These are phyloP conservation scores for Melanostoma mellinum DNA, from an alignment of 2,888 invertebrate species.

Conservation along the genomic window DNA sequence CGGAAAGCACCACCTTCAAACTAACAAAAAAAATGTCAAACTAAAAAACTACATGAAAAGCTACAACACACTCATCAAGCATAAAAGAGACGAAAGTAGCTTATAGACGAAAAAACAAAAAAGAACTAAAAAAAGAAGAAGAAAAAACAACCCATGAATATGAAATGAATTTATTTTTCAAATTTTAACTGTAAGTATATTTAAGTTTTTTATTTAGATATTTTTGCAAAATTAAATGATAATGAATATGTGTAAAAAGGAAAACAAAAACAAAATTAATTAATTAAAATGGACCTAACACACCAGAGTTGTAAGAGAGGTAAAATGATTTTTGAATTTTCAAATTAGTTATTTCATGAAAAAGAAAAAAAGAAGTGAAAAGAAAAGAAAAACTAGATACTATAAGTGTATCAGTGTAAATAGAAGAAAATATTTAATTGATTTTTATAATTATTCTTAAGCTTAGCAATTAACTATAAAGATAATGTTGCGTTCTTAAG, in stretches of 20 bases:
- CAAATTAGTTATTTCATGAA: conserved; percentile 51
- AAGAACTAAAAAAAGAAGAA: conserved; percentile 27
- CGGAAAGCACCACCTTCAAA: conserved; percentile 66
- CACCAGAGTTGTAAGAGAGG: conserved; percentile 56
- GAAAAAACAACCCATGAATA: conserved; percentile 53
- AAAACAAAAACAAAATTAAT: conserved; percentile 40
- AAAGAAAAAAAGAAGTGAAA: conserved; percentile 15
- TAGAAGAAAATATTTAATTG: conserved; percentile 20
- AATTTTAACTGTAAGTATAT: conserved; percentile 69
- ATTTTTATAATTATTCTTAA: conserved; percentile 42
- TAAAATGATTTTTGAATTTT: conserved; percentile 50
- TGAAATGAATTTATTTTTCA: conserved; percentile 70
- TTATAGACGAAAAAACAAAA: conserved; percentile 42
- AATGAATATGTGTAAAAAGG: conserved; percentile 22
- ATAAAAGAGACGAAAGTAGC: conserved; percentile 34
- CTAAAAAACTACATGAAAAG: conserved; percentile 26
- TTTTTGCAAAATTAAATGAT: conserved; percentile 70
- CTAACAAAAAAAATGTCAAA: conserved; percentile 41
- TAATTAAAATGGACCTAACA: conserved; percentile 65
- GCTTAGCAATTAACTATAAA: conserved; percentile 56
- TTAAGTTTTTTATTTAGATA: conserved; percentile 72
- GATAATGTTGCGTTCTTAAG: conserved; percentile 27
- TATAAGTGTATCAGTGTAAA: conserved; percentile 49
- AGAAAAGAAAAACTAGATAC: neutral
- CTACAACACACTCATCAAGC: conserved; percentile 53